These are phyloP conservation scores for Lochmaea capreae DNA, from an alignment of 2,888 invertebrate species.

Conservation along the genomic window DNA sequence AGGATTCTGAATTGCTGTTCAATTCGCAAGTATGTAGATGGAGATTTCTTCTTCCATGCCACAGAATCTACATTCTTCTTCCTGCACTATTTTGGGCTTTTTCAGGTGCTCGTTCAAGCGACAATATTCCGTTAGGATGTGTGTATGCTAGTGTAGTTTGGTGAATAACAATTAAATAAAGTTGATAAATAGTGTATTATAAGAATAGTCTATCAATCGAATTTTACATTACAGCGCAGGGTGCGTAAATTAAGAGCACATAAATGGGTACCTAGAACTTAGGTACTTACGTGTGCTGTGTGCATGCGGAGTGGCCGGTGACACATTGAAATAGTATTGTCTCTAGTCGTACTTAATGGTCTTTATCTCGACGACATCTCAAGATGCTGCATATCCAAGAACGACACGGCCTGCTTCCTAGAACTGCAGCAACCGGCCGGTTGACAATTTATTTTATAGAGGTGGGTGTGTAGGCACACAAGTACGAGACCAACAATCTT, in stretches of 20 bases:
- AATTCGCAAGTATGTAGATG: too few relatives aligned
- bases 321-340: conserved; percentile 68
- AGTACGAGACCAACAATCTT: conserved; percentile 46
- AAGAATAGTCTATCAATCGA: neutral
- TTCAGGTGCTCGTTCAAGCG: too few relatives aligned
- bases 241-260: conserved; percentile 1
- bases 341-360: conserved; percentile 67
- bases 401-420: conserved; percentile 55
- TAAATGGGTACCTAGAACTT: conserved; percentile 10
- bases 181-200: too few relatives aligned
- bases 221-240: neutral
- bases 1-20: too few relatives aligned
- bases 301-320: conserved; percentile 56
- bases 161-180: too few relatives aligned
- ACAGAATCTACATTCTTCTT: too few relatives aligned
- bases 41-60: too few relatives aligned
- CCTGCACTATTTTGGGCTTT: too few relatives aligned
- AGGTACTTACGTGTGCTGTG: conserved; percentile 23
- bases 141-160: too few relatives aligned
- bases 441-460: conserved; percentile 67
- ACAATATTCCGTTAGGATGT: too few relatives aligned
- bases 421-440: conserved; percentile 62
- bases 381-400: conserved; percentile 49
- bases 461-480: conserved; percentile 59
- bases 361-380: conserved; percentile 65